A percentile compares a stretch with the other conserved stretches of the same genome.
phyloP scores from a whole-genome alignment of 2,797 vertebrate genomes.

The Tachyglossus aculeatus region DNA sequence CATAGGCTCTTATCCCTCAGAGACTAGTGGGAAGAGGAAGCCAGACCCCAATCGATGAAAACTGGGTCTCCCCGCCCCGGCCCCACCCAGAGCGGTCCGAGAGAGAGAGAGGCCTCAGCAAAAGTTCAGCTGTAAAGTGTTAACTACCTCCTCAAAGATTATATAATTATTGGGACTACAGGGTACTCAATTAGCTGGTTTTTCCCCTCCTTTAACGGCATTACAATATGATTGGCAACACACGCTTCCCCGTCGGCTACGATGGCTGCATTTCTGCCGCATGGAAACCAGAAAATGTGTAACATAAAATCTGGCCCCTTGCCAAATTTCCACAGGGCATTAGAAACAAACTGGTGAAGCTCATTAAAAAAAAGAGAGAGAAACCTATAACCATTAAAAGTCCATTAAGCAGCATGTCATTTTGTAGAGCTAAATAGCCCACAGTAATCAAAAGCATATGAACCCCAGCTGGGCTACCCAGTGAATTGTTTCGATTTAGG shows the following conservation, averaged over 20 bases:
- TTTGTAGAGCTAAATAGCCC: constrained; percentile 99
- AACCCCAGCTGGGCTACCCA: constrained; percentile 98
- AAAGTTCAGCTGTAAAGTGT: constrained; percentile 49
- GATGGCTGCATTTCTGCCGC: constrained; percentile 79
- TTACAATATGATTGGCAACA: constrained; percentile 67
- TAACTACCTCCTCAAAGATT: constrained; percentile 49
- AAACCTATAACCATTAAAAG: constrained; percentile 99
- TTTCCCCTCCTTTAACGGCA: constrained; percentile 54
- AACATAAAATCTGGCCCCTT: constrained; percentile 87
- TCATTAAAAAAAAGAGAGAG: constrained; percentile 93
- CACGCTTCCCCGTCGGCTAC: constrained; percentile 70
- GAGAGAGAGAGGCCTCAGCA: not conserved
- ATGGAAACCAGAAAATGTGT: constrained; percentile 84
- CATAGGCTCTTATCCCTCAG: too few relatives aligned
- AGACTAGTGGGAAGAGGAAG: too few relatives aligned
- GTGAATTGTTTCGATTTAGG: constrained; percentile 97
- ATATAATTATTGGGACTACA: constrained; percentile 55
- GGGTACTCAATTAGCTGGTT: constrained; percentile 57
- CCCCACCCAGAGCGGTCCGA: too few relatives aligned
- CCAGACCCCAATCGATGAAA: too few relatives aligned
- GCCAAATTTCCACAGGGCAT: constrained; percentile 98
- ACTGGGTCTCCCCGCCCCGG: too few relatives aligned
- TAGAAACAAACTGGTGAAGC: constrained; percentile 99
- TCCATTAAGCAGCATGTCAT: constrained; percentile 99
- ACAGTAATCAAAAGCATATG: constrained; percentile 99